A percentile compares a stretch with the other conserved stretches of the same genome.
Conservation (phyloP, 1,140 invertebrate species). For the Papilio machaon region DNA sequence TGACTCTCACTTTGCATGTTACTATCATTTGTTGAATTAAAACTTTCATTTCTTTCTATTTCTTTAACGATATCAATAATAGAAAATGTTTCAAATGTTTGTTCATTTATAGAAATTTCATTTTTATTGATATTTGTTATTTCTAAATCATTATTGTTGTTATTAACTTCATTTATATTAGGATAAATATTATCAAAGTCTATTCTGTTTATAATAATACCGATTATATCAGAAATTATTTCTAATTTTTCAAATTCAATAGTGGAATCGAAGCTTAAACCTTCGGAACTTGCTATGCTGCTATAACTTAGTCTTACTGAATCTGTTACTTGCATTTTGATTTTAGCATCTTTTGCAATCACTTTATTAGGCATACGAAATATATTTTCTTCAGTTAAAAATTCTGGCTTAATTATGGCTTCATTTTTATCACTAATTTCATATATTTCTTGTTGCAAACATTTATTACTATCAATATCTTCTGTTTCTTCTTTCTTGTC, state of each 20-base stretch:
- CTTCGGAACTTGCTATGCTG: conserved; percentile 47
- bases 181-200: conserved; percentile 39
- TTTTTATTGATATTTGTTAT: conserved; percentile 30
- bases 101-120: neutral
- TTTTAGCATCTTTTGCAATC: neutral
- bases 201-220: conserved; percentile 54
- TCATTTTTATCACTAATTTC: neutral
- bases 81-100: conserved; percentile 55
- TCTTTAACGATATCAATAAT: conserved; percentile 65
- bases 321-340: conserved; percentile 16
- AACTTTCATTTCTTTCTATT: conserved; percentile 54
- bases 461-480: neutral
- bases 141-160: conserved; percentile 28
- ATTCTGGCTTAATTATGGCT: neutral
- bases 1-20: conserved; percentile 50
- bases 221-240: conserved; percentile 62
- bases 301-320: conserved; percentile 42
- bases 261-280: conserved; percentile 65
- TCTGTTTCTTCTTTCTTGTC: neutral
- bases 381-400: neutral
- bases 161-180: neutral
- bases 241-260: conserved; percentile 75
- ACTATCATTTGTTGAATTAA: conserved; percentile 58
- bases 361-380: neutral
- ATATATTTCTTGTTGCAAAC: neutral